phyloP scores from a whole-genome alignment of 2,113 vertebrate species.

The Brienomyrus brachyistius region DNA sequence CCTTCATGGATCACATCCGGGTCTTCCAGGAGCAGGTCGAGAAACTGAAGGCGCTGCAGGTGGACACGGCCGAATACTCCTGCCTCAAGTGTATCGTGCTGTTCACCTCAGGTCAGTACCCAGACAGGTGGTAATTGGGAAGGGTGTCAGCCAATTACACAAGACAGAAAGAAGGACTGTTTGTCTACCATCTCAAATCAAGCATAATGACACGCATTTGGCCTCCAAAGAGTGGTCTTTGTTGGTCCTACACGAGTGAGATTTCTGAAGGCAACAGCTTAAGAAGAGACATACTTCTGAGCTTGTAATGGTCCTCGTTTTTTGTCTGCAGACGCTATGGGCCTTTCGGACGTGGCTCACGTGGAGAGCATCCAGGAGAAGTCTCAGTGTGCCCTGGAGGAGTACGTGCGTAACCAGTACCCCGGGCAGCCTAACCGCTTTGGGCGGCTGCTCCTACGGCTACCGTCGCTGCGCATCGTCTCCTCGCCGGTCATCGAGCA shows the following conservation, averaged over 20 bases:
- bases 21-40: conserved; percentile 81
- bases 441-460: conserved; percentile 72
- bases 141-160: background rate
- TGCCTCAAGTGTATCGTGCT: conserved; percentile 77
- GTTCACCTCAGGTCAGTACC: conserved; percentile 71
- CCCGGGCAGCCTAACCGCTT: conserved; percentile 76
- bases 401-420: conserved; percentile 76
- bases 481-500: conserved; percentile 78
- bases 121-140: too few relatives aligned
- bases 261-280: background rate
- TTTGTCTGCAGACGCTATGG: conserved; percentile 64
- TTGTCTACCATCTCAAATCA: background rate
- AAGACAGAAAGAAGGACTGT: too few relatives aligned
- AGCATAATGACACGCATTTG: background rate
- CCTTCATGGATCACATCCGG: conserved; percentile 81
- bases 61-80: conserved; percentile 74
- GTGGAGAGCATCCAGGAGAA: conserved; percentile 81
- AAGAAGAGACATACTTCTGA: background rate
- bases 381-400: conserved; percentile 78
- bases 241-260: background rate
- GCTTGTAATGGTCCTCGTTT: background rate
- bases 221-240: background rate
- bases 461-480: conserved; percentile 74
- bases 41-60: conserved; percentile 74
- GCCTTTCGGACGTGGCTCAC: conserved; percentile 69